Base-by-base conservation (phyloP, 2,113 vertebrate genomes). In the Candoia aspera region DNA sequence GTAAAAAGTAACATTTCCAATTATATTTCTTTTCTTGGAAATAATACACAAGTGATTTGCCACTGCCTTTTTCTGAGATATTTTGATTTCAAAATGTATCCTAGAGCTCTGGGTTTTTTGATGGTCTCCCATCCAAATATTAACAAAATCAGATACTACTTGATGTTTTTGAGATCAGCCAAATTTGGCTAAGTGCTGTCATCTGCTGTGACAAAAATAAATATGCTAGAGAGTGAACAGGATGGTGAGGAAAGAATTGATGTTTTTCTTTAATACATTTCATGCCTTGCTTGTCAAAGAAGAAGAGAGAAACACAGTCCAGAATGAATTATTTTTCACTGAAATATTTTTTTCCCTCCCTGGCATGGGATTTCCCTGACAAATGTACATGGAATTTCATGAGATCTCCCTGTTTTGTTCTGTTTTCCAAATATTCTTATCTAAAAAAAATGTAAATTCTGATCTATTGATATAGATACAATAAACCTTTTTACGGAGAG, bases 401-500 rank as follows among this genome's bases (percentile, higher is more conserved):
- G 54, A 57, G 12, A 54, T 42, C 21, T 8, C 29, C 17, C 33
- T 9, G 12, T 21, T 84, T 15, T 42, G 24, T 87, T 60, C 9
- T 86, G 17, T 79, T 33, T 91, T n/a, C 90, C 90, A 73, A 90
- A 96, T 84, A 73, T 94, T 92, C 95, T 96, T 90, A 91, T 94
- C 96, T n/a, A n/a, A n/a, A 94, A 95, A 97, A 96, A 93, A 96
- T 26, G 87, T 88, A 93, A 90, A 53, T 84, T 89, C 90, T 87
- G 91, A 86, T 19, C 62, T 79, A 91, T 92, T 94, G 92, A 96
- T 60, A 94, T 93, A 95, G 96, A 93, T 94, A 95, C 92, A 95
- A 92, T 94, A 90, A 95, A 93, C 95, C 79, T 96, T 95, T 96
- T 96, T 96, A 17, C 54, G 54, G 90, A 95, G 94, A 96, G 73